A percentile compares a stretch with the other conserved stretches of the same genome.
These are phyloP conservation scores for Lepidochrysops patricia DNA, from an alignment of 2,888 invertebrate genomes.

Conservation along the genomic window DNA sequence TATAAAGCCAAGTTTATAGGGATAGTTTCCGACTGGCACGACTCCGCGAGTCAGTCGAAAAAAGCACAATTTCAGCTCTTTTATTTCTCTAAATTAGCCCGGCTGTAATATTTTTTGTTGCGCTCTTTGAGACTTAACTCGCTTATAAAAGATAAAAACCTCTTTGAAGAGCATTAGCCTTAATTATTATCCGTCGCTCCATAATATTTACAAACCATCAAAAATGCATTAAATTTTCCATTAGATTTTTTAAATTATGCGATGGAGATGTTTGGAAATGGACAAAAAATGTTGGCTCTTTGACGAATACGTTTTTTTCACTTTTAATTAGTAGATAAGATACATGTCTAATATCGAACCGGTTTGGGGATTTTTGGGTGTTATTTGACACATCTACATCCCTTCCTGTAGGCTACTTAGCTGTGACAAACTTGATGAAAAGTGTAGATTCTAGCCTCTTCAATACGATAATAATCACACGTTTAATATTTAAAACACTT, in stretches of 20 bases:
- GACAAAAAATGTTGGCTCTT: neutral
- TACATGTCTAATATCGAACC: too few species aligned
- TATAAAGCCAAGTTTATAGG: conserved; percentile 7
- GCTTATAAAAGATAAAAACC: conserved; percentile 19
- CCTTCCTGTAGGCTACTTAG: too few species aligned
- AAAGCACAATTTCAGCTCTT: conserved; percentile 25
- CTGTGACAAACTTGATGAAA: too few species aligned
- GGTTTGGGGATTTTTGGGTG: too few species aligned
- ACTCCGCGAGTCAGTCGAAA: conserved; percentile 14
- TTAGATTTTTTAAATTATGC: neutral
- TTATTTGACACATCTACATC: too few species aligned
- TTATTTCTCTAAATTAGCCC: conserved; percentile 26
- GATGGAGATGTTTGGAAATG: too few species aligned
- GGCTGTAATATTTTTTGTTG: conserved; percentile 25
- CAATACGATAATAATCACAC: too few species aligned
- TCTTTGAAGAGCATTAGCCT: conserved; percentile 6
- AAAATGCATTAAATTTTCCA: neutral
- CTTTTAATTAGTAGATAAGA: neutral
- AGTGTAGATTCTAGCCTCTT: too few species aligned
- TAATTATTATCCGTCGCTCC: conserved; percentile 2
- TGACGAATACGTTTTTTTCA: neutral
- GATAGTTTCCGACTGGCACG: neutral
- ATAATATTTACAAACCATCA: conserved; percentile 5
- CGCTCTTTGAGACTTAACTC: conserved; percentile 11
- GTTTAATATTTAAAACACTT: too few species aligned